Evolutionary conservation across 1,140 invertebrate genomes (phyloP), one percentile per base, ranked within the genome.

Genomic region (Scaptodrosophila lebanonensis): DNA sequence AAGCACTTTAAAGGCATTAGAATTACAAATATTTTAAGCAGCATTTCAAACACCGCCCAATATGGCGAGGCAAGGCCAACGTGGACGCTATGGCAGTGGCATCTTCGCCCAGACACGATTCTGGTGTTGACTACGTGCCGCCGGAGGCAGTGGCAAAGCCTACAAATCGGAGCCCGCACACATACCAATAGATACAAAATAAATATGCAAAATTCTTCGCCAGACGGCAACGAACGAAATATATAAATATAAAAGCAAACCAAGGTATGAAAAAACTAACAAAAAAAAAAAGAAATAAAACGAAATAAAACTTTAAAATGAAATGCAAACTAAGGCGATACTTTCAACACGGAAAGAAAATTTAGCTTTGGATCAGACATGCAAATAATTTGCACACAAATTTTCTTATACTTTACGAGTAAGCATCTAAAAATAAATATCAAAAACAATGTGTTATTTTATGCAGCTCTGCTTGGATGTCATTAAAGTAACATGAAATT

Each of bases 1-100:
- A 51, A 75, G 59, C 75, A 79, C 75, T 79, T 82, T 69, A 39
- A 62, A 38, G 56, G 53, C 42, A 79, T 79, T 79, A 82, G 73
- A 79, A 82, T 79, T 59, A 66, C 73, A 79, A 82, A 79, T 79
- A 73, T 67, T 47, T 43, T 11, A 30, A 29, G 60, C 42, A 33
- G 48, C 30, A 47, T 45, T 45, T 49, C 20, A 43, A 20, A 29
- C 18, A 25, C 18, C 43, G 36, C 32, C 32, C 50, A n/a, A n/a
- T n/a, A n/a, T n/a, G n/a, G n/a, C n/a, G n/a, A n/a, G n/a, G n/a
- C n/a, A n/a, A n/a, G n/a, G n/a, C n/a, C n/a, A n/a, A n/a, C n/a
- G n/a, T n/a, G n/a, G n/a, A n/a, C n/a, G 22, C 30, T 51, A 16
- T 25, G 42, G 52, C 51, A 43, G 36, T 53, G 42, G 25, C 66